Conservation (phyloP, 1,140 invertebrate species). For the Telenomus remus region DNA sequence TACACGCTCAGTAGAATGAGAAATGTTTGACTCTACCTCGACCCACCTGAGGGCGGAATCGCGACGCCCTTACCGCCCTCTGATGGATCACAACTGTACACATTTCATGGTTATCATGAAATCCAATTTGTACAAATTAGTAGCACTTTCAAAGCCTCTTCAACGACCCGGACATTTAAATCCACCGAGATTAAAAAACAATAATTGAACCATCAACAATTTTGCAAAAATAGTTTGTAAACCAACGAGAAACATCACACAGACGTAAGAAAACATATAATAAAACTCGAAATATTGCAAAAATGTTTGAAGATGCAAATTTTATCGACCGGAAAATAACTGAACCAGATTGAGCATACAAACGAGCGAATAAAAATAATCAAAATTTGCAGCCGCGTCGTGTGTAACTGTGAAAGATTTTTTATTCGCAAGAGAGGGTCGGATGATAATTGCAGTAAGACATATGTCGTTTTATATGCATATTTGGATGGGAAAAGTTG, state of each 20-base stretch:
- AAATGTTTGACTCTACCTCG: slow-evolving; percentile 71
- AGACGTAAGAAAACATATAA: no score
- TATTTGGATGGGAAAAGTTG: slow-evolving; percentile 52
- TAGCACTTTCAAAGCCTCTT: slow-evolving; percentile 17
- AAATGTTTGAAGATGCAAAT: no score
- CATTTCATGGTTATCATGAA: slow-evolving; percentile 47
- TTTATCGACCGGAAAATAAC: no score
- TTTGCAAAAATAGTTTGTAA: no score
- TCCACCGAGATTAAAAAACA: not conserved
- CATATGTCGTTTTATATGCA: slow-evolving; percentile 57
- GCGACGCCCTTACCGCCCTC: slow-evolving; percentile 72
- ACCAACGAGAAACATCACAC: no score
- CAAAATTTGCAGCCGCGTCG: no score
- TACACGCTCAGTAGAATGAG: slow-evolving; percentile 62
- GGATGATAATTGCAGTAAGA: slow-evolving; percentile 38
- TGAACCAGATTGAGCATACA: no score
- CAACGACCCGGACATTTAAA: slow-evolving; percentile 3
- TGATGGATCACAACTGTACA: slow-evolving; percentile 70
- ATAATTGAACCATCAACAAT: not conserved
- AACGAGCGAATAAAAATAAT: no score
- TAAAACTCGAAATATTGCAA: no score
- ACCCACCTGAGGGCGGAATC: slow-evolving; percentile 75
- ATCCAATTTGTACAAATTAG: slow-evolving; percentile 29
- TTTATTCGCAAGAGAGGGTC: slow-evolving; percentile 19
- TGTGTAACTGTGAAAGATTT: no score